Evolutionary conservation across 2,113 vertebrate genomes (phyloP), one percentile per base, ranked within the genome.

Genomic region (Notothenia coriiceps): DNA sequence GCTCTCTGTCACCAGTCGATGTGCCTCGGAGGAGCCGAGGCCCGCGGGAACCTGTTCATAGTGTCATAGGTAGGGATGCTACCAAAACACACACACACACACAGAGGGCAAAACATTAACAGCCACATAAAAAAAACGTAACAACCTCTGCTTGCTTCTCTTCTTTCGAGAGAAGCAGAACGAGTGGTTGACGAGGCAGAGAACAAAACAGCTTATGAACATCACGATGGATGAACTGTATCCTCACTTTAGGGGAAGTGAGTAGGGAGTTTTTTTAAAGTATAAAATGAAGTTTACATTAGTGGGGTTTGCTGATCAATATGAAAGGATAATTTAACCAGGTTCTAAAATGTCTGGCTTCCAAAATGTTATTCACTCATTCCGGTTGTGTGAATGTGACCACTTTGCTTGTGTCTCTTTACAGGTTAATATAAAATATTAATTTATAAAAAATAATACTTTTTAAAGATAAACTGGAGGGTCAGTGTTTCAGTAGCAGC

Each of bases 1-100:
- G 82, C 84, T 80, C 86, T 74, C 68, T 74, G 81, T 95, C 95
- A 96, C 95, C 95, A 96, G 93, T 95, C 95, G 67, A 94, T 92
- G 84, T 95, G 93, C 78, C 94, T 94, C 50, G 95, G 95, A 70
- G 96, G 95, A 84, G 95, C 96, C 51, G 96, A 96, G 88, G 95
- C 95, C 72, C 95, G 88, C 2, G 95, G 95, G 86, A 95, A 96
- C 91, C 95, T 94, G 93, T 93, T 95, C 90, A 95, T 89, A 73
- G 95, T 94, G 71, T 95, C 94, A 91, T 94, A 95, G 76, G 95
- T 89, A 60, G 94, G 94, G 86, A 95, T 81, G 91, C 94, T 96
- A 94, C 65, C 25, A 25, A 25, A 25, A 77, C 46, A 82, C 69
- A 87, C 56, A 81, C 55, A 76, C n/a, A 57, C 29, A 70, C 60